Evolutionary conservation across 2,113 vertebrate species (phyloP).

Genomic region (Mormyrus iriodes): DNA sequence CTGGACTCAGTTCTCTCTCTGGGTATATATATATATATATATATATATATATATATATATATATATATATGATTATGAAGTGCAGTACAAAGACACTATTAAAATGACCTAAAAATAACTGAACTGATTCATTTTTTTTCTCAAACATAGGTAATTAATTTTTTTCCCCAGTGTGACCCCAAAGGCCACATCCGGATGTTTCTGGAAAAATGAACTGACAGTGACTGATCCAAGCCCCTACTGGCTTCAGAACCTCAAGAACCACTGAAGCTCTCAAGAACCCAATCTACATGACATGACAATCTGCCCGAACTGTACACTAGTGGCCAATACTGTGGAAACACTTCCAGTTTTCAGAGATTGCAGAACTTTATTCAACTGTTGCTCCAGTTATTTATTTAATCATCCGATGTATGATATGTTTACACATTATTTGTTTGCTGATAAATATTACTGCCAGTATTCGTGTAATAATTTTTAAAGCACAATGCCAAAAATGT

Average conservation of each 20-base stretch:
- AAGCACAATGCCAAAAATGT: too few relatives aligned
- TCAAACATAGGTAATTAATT: background rate
- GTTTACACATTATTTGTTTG: too few relatives aligned
- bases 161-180: background rate
- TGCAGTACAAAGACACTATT: background rate
- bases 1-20: background rate
- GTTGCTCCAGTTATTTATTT: too few relatives aligned
- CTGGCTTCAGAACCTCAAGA: background rate
- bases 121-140: background rate
- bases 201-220: background rate
- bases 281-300: background rate
- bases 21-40: background rate
- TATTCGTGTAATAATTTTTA: too few relatives aligned
- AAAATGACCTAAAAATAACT: background rate
- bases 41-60: background rate
- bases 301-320: too few relatives aligned
- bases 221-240: background rate
- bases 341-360: too few relatives aligned
- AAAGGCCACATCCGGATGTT: conserved; percentile 12
- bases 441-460: too few relatives aligned
- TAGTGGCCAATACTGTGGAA: too few relatives aligned
- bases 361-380: too few relatives aligned
- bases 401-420: too few relatives aligned
- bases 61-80: background rate
- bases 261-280: background rate